phyloP scores from a whole-genome alignment of 2,113 vertebrate genomes.

The Solenodon paradoxus region DNA sequence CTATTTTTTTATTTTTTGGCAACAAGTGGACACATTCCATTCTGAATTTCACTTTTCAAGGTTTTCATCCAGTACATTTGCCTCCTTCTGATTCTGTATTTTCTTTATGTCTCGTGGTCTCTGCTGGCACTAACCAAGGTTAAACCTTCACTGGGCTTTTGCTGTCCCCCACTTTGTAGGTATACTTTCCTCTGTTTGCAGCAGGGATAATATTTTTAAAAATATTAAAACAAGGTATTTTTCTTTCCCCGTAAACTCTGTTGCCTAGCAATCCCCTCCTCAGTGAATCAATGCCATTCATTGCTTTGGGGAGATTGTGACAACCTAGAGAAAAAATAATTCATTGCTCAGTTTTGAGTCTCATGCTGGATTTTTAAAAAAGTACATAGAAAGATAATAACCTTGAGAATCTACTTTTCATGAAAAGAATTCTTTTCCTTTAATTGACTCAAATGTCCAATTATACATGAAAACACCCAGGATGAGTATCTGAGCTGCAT shows the following conservation, averaged over 20 bases:
- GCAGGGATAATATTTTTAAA: constrained; percentile 67
- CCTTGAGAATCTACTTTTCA: constrained; percentile 54
- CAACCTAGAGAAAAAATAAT: constrained; percentile 63
- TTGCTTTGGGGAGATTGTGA: constrained; percentile 57
- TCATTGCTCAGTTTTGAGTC: constrained; percentile 63
- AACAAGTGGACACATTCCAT: background rate
- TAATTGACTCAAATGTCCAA: background rate
- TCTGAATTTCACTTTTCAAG: background rate
- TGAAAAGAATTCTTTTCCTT: constrained; percentile 30
- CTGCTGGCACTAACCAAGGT: background rate
- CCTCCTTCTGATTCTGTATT: background rate
- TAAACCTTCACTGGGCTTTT: constrained; percentile 20
- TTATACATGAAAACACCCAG: background rate
- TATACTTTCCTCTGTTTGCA: constrained; percentile 36
- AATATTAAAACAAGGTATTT: constrained; percentile 71
- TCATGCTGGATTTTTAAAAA: constrained; percentile 23
- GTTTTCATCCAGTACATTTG: background rate
- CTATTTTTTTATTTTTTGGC: background rate
- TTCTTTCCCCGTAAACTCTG: constrained; percentile 58
- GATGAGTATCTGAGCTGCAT: background rate
- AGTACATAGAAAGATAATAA: constrained; percentile 51
- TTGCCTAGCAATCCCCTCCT: constrained; percentile 46
- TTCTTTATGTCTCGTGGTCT: constrained; percentile 1
- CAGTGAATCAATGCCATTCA: constrained; percentile 70
- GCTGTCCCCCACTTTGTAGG: constrained; percentile 7